These are phyloP conservation scores for Pseudachorutes palmiensis DNA, from an alignment of 1,140 invertebrate genomes.

Conservation along the genomic window DNA sequence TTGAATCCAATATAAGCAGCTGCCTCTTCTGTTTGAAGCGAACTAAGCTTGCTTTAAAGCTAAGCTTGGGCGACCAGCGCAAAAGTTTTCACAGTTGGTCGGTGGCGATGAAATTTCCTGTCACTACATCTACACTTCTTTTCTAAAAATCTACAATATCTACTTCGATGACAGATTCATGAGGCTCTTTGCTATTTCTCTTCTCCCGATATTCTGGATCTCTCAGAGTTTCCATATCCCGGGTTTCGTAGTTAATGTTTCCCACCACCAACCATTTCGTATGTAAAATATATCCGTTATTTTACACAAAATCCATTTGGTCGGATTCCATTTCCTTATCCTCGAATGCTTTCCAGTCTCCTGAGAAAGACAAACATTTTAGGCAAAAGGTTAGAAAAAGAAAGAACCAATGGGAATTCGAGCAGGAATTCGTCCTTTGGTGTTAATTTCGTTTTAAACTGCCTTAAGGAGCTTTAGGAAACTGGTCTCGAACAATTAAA, in stretches of 20 bases:
- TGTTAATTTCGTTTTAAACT: no score
- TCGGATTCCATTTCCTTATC: no score
- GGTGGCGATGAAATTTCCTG: slow-evolving; percentile 28
- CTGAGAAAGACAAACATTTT: no score
- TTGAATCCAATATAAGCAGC: background rate
- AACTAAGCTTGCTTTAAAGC: background rate
- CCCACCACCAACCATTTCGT: background rate
- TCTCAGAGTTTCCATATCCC: background rate
- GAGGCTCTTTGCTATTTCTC: slow-evolving; percentile 15
- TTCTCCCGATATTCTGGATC: background rate
- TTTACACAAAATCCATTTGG: background rate
- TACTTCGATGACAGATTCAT: slow-evolving; percentile 29
- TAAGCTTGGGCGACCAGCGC: slow-evolving; percentile 8
- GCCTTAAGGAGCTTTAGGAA: no score
- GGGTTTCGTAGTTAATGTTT: no score
- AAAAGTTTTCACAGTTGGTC: slow-evolving; percentile 32
- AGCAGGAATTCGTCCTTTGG: no score
- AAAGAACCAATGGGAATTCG: no score
- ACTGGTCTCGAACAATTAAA: no score
- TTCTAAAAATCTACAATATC: slow-evolving; percentile 23
- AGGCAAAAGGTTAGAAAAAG: no score
- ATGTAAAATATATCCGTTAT: background rate
- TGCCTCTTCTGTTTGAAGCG: slow-evolving; percentile 4
- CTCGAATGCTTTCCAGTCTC: no score
- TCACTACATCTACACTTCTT: slow-evolving; percentile 17